Conservation (phyloP, 1,140 invertebrate genomes). For the Drosophila pruinosa region DNA sequence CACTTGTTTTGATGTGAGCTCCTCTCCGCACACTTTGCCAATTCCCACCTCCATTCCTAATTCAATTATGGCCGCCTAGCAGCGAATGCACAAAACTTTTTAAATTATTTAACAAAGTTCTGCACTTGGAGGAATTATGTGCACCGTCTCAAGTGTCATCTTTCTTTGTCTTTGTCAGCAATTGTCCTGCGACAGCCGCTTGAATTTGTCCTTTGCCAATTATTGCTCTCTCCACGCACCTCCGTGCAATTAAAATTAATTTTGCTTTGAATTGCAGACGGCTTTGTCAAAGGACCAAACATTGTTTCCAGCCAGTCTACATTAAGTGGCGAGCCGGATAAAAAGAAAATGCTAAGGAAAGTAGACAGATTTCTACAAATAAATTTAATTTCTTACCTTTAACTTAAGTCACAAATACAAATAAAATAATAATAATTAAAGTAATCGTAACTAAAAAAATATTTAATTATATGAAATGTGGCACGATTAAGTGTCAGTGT, state of each 20-base stretch:
- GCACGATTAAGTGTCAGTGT: neutral
- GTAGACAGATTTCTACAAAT: neutral
- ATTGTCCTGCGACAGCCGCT: slow-evolving; percentile 18
- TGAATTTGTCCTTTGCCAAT: slow-evolving; percentile 56
- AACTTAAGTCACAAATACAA: too few species aligned
- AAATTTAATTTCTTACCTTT: neutral
- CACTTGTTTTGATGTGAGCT: slow-evolving; percentile 64
- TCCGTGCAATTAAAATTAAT: slow-evolving; percentile 72
- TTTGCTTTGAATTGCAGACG: slow-evolving; percentile 44
- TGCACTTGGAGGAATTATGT: slow-evolving; percentile 49
- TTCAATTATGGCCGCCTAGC: slow-evolving; percentile 58
- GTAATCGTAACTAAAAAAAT: neutral
- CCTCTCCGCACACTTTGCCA: neutral
- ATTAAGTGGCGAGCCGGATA: slow-evolving; percentile 14
- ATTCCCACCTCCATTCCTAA: slow-evolving; percentile 1
- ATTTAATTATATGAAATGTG: neutral
- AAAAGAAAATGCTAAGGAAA: too few species aligned
- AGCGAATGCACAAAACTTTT: slow-evolving; percentile 66
- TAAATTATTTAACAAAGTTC: slow-evolving; percentile 61
- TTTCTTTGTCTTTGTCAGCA: slow-evolving; percentile 49
- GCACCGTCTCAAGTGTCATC: slow-evolving; percentile 70
- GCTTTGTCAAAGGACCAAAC: slow-evolving; percentile 47
- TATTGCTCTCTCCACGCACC: slow-evolving; percentile 55
- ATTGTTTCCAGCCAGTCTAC: slow-evolving; percentile 46
- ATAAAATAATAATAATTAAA: too few species aligned